Evolutionary conservation across 2,797 vertebrate genomes (phyloP).

Genomic region (Lerista edwardsae): DNA sequence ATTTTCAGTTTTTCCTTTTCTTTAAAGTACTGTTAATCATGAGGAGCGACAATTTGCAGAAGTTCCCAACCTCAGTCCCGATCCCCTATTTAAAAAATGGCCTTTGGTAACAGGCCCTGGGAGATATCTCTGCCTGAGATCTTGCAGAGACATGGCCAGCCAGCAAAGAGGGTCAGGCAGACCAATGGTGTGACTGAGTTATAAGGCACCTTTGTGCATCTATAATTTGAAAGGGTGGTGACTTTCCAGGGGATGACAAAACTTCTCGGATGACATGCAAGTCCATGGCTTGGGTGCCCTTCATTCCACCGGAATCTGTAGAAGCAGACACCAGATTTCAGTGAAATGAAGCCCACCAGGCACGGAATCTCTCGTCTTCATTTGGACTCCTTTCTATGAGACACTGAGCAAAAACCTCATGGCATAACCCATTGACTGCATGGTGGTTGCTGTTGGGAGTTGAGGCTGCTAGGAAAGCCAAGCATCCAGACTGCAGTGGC

Average conservation of each 20-base stretch:
- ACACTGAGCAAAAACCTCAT: background rate
- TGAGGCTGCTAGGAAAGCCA: background rate
- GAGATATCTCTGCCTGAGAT: too few species aligned
- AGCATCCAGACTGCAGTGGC: background rate
- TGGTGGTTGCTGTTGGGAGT: background rate
- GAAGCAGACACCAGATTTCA: constrained; percentile 52
- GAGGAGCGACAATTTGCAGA: background rate
- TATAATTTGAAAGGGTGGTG: background rate
- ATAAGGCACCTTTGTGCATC: too few species aligned
- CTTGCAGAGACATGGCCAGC: too few species aligned
- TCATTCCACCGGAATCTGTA: constrained; percentile 74
- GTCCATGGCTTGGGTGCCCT: constrained; percentile 54
- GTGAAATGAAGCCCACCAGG: constrained; percentile 66
- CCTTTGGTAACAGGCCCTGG: too few species aligned
- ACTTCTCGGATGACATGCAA: background rate
- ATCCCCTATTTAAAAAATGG: too few species aligned
- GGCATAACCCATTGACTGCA: background rate
- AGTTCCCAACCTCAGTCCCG: too few species aligned
- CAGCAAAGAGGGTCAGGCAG: too few species aligned
- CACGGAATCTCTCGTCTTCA: constrained; percentile 4
- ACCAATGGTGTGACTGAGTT: too few species aligned
- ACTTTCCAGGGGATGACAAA: fast-evolving
- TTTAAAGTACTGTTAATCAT: background rate
- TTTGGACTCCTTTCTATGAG: background rate
- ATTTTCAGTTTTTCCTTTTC: background rate